Evolutionary conservation across 2,888 invertebrate genomes (phyloP), one percentile per base, ranked within the genome.

Genomic region (Caenorhabditis imperialis): DNA sequence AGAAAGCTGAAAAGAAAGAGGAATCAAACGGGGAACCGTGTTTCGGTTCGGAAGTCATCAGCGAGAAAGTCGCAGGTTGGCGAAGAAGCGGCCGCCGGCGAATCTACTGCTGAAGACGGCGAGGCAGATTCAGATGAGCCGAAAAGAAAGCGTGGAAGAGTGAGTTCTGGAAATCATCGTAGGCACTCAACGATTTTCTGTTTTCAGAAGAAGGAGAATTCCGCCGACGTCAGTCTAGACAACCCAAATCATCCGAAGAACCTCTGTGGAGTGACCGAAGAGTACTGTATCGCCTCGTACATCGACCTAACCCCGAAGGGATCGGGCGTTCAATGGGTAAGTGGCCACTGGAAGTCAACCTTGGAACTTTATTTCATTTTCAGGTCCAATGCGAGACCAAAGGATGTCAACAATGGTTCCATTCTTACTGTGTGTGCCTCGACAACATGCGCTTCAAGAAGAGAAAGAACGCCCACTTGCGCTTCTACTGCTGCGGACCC

Each of bases 341-440:
- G 33, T 12, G 20, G 6, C 16, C 12, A 45, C 12, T 23, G n/a
- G n/a, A n/a, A n/a, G n/a, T n/a, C n/a, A n/a, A n/a, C n/a, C n/a
- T n/a, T n/a, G n/a, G n/a, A n/a, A n/a, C n/a, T n/a, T n/a, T n/a
- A 8, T 20, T n/a, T 23, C 3, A 14, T 10, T 55, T 60, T 12
- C 54, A 70, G 70, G 70, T 70, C 0, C 16, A 12, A 6, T 70
- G 70, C 61, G 10, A 35, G 4, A 8, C 20, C 0, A n/a, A n/a
- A n/a, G n/a, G n/a, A n/a, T 70, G 70, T 33, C 7, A n/a, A 7
- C 61, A 61, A n/a, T 70, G 70, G 70, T 70, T 37, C 48, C 70
- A 70, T 44, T n/a, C 22, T 10, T 47, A 5, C 8, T 70, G 70
- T 18, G 10, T 48, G n/a, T 22, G 33, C 8, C 25, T 55, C 10